Base-by-base conservation (phyloP, 2,113 vertebrate species). In the Esox niger region DNA sequence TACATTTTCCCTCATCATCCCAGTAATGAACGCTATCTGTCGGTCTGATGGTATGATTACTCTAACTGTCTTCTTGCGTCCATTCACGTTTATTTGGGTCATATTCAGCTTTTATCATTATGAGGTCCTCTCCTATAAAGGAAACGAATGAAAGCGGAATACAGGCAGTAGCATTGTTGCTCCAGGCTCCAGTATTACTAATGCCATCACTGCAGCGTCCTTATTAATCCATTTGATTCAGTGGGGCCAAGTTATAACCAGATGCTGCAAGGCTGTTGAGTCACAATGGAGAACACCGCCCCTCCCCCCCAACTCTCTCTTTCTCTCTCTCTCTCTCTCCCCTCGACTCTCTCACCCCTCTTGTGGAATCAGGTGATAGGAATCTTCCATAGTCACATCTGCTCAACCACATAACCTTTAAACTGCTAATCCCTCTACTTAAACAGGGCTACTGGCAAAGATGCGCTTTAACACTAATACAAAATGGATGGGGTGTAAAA, bases 221-320 rank as follows among this genome's bases (percentile, higher is more conserved):
- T 38, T 38, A 38, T 38, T 38, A 38, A 38, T 38, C 35, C 35
- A 13, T 38, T 38, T 15, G 35, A 38, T 38, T 38, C 35, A 76
- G 70, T 70, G 58, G 55, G 63, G 64, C 49, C 57, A 75, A 72
- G 72, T 72, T 38, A 60, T 57, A 80, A 69, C 21, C 68, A 76
- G 76, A 68, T 73, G 59, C 68, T 70, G 60, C 60, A 21, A 76
- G 67, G 70, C 63, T 67, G 47, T 57, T 73, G 68, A 76, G 31
- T 73, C 74, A 73, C 70, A 74, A 76, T 61, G 38, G 15, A 43
- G 38, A 2, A 43, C 38, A 33, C 32, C 25, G n/a, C 49, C 20
- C 57, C 54, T 63, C 35, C 62, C 25, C 33, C 52, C 60, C 52
- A 29, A 58, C 62, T 57, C 54, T 26, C 54, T 55, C 55, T 57